These are phyloP conservation scores for Uromys caudimaculatus DNA, from an alignment of 2,797 vertebrate genomes.

Conservation along the genomic window DNA sequence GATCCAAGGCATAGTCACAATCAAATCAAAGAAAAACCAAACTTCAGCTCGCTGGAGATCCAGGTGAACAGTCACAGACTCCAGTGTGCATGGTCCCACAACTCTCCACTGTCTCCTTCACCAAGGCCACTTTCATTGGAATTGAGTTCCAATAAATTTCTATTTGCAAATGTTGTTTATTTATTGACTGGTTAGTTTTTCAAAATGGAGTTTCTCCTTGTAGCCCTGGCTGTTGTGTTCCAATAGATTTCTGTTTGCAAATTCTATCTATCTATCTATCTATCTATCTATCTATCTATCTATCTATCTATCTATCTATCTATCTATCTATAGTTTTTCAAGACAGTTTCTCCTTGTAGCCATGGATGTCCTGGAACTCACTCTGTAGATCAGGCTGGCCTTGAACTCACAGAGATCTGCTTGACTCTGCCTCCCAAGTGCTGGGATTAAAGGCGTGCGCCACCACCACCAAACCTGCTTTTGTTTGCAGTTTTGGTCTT, in stretches of 20 bases:
- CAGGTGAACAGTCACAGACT: neutral
- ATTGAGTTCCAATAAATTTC: neutral
- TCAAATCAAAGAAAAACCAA: neutral
- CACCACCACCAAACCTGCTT: neutral
- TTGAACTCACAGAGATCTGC: neutral
- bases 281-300: too few relatives aligned
- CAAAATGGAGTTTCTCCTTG: too few relatives aligned
- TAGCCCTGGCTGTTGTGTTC: too few relatives aligned
- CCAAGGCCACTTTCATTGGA: neutral
- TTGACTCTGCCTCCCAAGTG: too few relatives aligned
- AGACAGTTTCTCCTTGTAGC: too few relatives aligned
- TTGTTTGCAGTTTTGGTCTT: neutral
- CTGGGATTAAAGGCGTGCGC: neutral
- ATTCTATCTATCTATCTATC: too few relatives aligned
- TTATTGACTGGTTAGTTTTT: neutral
- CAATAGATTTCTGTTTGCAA: too few relatives aligned
- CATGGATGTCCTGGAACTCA: too few relatives aligned
- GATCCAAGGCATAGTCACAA: neutral
- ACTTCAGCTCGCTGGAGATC: neutral
- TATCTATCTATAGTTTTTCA: too few relatives aligned
- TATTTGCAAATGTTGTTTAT: neutral
- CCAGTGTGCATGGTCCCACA: fast-evolving
- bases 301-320: too few relatives aligned
- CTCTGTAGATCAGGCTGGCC: neutral
- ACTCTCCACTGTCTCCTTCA: neutral